Evolutionary conservation across 2,888 invertebrate species (phyloP), one percentile per base, ranked within the genome.

Genomic region (Pammene aurita): DNA sequence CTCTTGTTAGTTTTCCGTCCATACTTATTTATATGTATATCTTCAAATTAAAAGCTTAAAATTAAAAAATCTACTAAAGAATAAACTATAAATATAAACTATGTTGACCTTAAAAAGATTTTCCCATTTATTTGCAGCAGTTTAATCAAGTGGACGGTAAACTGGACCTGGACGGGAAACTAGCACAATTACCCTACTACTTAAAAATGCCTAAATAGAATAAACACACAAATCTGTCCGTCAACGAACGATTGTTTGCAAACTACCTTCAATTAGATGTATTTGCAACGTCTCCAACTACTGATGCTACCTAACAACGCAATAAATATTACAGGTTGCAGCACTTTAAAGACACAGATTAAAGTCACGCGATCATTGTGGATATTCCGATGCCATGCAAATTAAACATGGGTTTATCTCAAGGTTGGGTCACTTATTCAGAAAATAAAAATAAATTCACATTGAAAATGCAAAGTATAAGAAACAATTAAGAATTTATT

Each of bases 361-460:
- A 62, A 62, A 62, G 50, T 62, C 62, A 62, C 62, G 62, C 62
- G 50, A 62, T 18, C 44, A 34, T 46, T 38, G 48, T 50, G 35
- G 18, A 16, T 41, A 16, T 13, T 60, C 50, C 50, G 7, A n/a
- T 52, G 62, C 41, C 61, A 62, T 62, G 38, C 41, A 62, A 41
- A 52, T 62, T 52, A 52, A 46, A 18, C 18, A 62, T 38, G 50
- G n/a, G 50, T 41, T 62, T 26, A 52, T 41, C 50, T 52, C 50
- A 62, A 62, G 62, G 62, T 52, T 41, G 50, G 35, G 38, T 52
- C 38, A 18, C 18, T 62, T 18, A 62, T 62, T 50, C 35, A 48
- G 38, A 61, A 48, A 56, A 56, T 41, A 18, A 13, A 46, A 41
- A 56, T 38, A 18, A 26, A 4, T 16, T 41, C 11, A 10, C 16